Evolutionary conservation across 2,797 vertebrate genomes (phyloP).

Genomic region (Emydoidea blandingii): DNA sequence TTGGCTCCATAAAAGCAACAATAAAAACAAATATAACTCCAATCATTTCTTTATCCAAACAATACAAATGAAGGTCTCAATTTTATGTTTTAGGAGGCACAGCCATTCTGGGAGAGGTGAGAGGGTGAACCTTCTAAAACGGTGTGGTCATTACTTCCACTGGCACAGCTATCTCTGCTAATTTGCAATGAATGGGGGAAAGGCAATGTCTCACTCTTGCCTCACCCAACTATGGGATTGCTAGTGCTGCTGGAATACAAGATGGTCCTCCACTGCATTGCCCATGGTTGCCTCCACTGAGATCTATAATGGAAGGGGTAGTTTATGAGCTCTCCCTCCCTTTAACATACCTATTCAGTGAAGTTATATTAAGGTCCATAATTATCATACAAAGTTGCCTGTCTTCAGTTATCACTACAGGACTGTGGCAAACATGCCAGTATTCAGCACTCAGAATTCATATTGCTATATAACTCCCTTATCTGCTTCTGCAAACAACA

Average conservation of each 20-base stretch:
- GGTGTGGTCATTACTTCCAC: neutral
- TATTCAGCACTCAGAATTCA: neutral
- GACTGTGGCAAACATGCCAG: rapidly evolving
- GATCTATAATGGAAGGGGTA: no score
- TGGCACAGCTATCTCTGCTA: neutral
- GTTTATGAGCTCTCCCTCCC: no score
- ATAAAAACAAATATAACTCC: neutral
- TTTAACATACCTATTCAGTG: neutral
- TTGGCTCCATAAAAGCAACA: neutral
- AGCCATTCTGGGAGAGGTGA: neutral
- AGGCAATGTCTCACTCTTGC: neutral
- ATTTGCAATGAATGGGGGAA: neutral
- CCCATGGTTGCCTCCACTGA: no score
- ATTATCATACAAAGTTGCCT: neutral
- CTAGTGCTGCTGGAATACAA: neutral
- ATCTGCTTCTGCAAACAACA: neutral
- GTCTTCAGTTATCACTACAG: neutral
- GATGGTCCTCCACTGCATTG: no score
- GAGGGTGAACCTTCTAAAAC: neutral
- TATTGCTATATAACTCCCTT: neutral
- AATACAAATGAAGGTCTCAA: neutral
- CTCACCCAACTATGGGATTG: neutral
- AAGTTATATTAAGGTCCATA: neutral
- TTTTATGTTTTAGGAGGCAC: neutral
- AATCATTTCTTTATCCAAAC: neutral